Conservation (phyloP, 2,888 invertebrate species). For the Kryphioiulus occultus region DNA sequence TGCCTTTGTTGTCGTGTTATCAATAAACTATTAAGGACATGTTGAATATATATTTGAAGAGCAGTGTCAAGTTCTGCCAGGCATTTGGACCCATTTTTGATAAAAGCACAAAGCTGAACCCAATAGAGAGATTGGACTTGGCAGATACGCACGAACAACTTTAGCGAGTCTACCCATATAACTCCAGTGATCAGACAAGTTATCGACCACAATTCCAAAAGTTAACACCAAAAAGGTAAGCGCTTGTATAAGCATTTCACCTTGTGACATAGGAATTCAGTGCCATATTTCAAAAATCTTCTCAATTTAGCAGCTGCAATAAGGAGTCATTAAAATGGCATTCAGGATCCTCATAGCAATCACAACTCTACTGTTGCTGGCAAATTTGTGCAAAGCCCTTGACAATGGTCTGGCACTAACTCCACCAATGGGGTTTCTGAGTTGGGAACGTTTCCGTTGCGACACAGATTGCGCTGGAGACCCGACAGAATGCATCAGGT, state of each 20-base stretch:
- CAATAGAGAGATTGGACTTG: not conserved
- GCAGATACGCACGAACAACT: too few species aligned
- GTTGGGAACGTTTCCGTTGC: constrained; percentile 86
- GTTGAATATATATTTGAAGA: constrained; percentile 12
- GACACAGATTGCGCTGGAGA: constrained; percentile 88
- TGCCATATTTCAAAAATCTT: not conserved
- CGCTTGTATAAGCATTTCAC: not conserved
- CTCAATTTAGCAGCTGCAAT: too few species aligned
- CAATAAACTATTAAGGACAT: not conserved
- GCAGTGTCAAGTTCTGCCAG: not conserved
- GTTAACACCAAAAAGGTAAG: not conserved
- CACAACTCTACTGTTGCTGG: not conserved
- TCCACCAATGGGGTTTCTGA: constrained; percentile 85
- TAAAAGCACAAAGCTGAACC: not conserved
- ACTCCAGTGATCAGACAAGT: not conserved
- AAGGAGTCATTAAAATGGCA: not conserved
- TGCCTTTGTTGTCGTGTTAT: not conserved
- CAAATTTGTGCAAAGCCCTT: constrained; percentile 64
- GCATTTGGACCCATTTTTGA: not conserved
- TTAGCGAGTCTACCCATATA: too few species aligned
- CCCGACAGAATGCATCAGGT: constrained; percentile 90
- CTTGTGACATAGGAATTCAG: not conserved
- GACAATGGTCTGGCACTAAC: constrained; percentile 84
- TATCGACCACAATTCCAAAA: not conserved
- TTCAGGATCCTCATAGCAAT: not conserved